Evolutionary conservation across 2,797 vertebrate species (phyloP).

Genomic region (Chaetodon trifasciatus): DNA sequence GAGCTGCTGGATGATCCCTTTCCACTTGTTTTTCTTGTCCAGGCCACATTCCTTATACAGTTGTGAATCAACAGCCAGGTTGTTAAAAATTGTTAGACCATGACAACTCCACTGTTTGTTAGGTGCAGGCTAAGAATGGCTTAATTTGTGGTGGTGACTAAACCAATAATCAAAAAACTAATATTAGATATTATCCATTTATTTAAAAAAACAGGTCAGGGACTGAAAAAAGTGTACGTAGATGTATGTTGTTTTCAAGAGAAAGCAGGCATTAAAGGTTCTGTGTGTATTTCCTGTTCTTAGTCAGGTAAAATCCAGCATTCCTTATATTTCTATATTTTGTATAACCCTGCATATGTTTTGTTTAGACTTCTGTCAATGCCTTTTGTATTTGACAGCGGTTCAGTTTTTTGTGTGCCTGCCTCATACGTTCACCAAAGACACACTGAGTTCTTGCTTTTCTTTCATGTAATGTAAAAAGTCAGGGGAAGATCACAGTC

Average conservation of each 20-base stretch:
- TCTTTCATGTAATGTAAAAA: neutral
- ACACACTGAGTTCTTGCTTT: neutral
- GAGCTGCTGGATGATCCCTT: neutral
- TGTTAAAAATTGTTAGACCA: slow-evolving; percentile 62
- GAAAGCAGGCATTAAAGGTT: neutral
- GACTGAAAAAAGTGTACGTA: neutral
- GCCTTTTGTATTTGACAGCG: neutral
- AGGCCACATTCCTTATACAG: slow-evolving; percentile 46
- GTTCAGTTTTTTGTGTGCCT: slow-evolving; percentile 1
- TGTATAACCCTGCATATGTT: neutral
- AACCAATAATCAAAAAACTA: neutral
- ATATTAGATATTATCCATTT: neutral
- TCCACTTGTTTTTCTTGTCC: slow-evolving; percentile 40
- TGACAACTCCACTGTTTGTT: slow-evolving; percentile 34
- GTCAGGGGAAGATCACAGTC: neutral
- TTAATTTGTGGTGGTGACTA: neutral
- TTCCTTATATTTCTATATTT: neutral
- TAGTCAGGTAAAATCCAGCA: neutral
- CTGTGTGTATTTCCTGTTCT: neutral
- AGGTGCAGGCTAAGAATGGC: slow-evolving; percentile 20
- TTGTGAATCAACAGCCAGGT: slow-evolving; percentile 48
- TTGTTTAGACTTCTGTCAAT: neutral
- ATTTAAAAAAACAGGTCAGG: neutral
- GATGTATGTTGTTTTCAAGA: neutral
- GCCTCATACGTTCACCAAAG: neutral